Evolutionary conservation across 2,113 vertebrate genomes (phyloP).

Genomic region (Oncorhynchus kisutch): DNA sequence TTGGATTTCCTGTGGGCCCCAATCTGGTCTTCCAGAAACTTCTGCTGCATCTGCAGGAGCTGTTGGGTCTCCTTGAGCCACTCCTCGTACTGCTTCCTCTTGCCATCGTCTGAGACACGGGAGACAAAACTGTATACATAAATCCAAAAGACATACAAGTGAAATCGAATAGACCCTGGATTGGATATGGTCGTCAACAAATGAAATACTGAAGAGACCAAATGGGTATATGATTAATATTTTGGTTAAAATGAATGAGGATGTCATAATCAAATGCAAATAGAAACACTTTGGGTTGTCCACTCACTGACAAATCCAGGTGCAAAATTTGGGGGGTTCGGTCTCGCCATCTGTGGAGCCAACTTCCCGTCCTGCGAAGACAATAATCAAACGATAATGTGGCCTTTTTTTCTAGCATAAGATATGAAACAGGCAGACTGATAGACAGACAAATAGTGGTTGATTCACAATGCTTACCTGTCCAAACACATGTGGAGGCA

Average conservation of each 20-base stretch:
- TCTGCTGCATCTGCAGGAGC: constrained; percentile 98
- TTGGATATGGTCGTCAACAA: background rate
- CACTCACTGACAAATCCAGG: constrained; percentile 94
- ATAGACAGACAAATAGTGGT: background rate
- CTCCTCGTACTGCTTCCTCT: constrained; percentile 90
- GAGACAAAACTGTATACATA: constrained; percentile 1
- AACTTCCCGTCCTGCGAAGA: constrained; percentile 85
- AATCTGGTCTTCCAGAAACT: constrained; percentile 94
- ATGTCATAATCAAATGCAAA: background rate
- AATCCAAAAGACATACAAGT: background rate
- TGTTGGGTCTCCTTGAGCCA: constrained; percentile 96
- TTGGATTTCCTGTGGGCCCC: constrained; percentile 92
- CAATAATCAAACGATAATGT: background rate
- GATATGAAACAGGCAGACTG: background rate
- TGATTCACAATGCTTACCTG: constrained; percentile 70
- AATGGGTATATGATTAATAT: no score
- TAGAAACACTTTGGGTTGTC: background rate
- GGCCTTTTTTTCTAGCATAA: background rate
- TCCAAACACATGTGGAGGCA: constrained; percentile 69
- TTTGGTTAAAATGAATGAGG: no score
- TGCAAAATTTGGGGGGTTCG: constrained; percentile 88
- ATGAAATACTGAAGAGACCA: no score
- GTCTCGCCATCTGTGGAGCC: constrained; percentile 84
- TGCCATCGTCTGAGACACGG: constrained; percentile 81
- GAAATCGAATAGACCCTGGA: background rate